Evolutionary conservation across 2,113 vertebrate species (phyloP).

Genomic region (Bubo blakistoni): DNA sequence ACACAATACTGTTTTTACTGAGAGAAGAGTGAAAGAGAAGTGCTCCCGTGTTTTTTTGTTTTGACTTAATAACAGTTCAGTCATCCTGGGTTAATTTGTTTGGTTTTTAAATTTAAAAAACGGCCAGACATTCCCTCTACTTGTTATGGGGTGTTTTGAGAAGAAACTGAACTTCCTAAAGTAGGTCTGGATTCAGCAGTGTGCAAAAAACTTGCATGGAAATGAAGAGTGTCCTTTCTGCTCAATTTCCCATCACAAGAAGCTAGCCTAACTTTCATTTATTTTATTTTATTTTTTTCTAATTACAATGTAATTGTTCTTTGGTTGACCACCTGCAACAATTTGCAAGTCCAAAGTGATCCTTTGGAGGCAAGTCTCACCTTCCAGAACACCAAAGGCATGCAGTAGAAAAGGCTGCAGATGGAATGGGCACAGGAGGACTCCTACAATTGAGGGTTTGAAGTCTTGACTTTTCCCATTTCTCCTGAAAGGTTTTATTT

Average conservation of each 20-base stretch:
- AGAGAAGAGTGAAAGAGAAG: not conserved
- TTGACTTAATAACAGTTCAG: not conserved
- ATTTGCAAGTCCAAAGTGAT: not conserved
- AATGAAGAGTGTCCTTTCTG: not conserved
- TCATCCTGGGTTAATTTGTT: not conserved
- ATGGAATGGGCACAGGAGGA: not conserved
- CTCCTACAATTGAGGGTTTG: not conserved
- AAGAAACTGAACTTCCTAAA: not conserved
- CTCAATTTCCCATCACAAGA: not conserved
- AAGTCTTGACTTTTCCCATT: not conserved
- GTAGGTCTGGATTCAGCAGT: not conserved
- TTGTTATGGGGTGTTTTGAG: not conserved
- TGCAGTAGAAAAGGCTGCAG: not conserved
- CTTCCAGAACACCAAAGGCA: not conserved
- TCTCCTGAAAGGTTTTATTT: not conserved
- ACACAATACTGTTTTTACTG: not conserved
- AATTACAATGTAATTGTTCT: not conserved
- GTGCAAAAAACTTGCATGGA: not conserved
- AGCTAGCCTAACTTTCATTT: not conserved
- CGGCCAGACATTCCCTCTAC: not conserved
- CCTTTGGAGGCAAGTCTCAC: not conserved
- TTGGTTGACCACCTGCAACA: not conserved
- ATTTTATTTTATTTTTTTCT: not conserved
- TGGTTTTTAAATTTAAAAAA: not conserved
- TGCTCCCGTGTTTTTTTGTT: accelerated